Conservation (phyloP, 2,888 invertebrate genomes). For the Eupithecia insigniata region DNA sequence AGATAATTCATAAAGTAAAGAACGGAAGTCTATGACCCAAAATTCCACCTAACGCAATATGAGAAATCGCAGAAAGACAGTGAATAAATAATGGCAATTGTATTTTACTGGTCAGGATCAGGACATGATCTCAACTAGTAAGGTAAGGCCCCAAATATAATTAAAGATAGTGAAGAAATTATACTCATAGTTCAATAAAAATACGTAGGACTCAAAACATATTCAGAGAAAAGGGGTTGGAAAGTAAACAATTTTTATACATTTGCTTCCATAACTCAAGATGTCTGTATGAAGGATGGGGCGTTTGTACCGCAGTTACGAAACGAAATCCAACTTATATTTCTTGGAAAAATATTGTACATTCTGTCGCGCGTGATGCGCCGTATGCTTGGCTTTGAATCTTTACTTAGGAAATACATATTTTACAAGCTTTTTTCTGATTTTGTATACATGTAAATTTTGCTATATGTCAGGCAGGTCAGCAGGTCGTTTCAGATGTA, state of each 20-base stretch:
- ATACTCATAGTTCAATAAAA: not conserved
- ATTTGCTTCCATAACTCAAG: constrained; percentile 10
- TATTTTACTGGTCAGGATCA: no score
- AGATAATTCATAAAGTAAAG: not conserved
- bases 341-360: constrained; percentile 18
- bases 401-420: not conserved
- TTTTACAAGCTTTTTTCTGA: not conserved
- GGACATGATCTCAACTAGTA: not conserved
- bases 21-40: no score
- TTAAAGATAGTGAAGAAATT: not conserved
- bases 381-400: not conserved
- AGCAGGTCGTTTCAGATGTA: not conserved
- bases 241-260: constrained; percentile 6
- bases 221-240: not conserved
- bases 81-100: not conserved
- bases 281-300: constrained; percentile 13
- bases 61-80: not conserved
- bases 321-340: constrained; percentile 18
- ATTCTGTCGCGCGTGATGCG: constrained; percentile 12
- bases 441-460: not conserved
- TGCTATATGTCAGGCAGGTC: not conserved
- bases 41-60: not conserved
- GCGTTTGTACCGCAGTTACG: constrained; percentile 21
- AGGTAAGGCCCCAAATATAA: not conserved
- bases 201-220: not conserved